Evolutionary conservation across 2,797 vertebrate genomes (phyloP).

Genomic region (Apogon talboti): DNA sequence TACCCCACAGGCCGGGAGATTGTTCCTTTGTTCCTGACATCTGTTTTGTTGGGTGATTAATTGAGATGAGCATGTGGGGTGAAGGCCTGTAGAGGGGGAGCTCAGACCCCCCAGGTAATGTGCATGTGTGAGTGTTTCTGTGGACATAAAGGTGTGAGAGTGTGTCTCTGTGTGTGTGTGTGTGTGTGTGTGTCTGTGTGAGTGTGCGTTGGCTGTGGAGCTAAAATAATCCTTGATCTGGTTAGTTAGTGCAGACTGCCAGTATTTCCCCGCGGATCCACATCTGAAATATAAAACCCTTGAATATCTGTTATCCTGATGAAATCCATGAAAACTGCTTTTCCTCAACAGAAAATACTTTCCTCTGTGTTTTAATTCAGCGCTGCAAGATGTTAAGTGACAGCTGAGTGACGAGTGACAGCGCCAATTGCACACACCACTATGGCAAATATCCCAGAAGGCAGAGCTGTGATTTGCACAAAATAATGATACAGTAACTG

Average conservation of each 20-base stretch:
- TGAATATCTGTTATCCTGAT: slow-evolving; percentile 51
- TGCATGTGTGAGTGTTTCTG: slow-evolving; percentile 32
- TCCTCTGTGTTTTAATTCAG: slow-evolving; percentile 42
- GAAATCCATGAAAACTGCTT: slow-evolving; percentile 31
- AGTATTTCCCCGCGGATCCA: slow-evolving; percentile 48
- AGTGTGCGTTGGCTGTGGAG: slow-evolving; percentile 43
- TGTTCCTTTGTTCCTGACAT: slow-evolving; percentile 81
- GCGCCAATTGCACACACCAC: slow-evolving; percentile 30
- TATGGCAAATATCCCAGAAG: slow-evolving; percentile 42
- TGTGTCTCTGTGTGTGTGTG: slow-evolving; percentile 37
- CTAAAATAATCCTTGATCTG: slow-evolving; percentile 58
- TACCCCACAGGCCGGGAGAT: slow-evolving; percentile 75
- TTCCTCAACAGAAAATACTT: slow-evolving; percentile 9
- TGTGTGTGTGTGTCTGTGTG: slow-evolving; percentile 19
- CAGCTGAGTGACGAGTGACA: slow-evolving; percentile 59
- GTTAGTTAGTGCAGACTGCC: slow-evolving; percentile 58
- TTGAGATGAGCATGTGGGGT: slow-evolving; percentile 82
- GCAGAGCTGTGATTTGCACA: slow-evolving; percentile 27
- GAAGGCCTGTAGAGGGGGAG: slow-evolving; percentile 72
- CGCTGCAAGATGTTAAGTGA: slow-evolving; percentile 42
- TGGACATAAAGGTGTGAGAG: slow-evolving; percentile 26
- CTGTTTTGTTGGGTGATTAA: slow-evolving; percentile 84
- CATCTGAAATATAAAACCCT: slow-evolving; percentile 35
- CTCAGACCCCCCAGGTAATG: slow-evolving; percentile 77
- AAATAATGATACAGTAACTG: slow-evolving; percentile 24